Evolutionary conservation across 2,888 invertebrate species (phyloP).

Genomic region (Troides helena): DNA sequence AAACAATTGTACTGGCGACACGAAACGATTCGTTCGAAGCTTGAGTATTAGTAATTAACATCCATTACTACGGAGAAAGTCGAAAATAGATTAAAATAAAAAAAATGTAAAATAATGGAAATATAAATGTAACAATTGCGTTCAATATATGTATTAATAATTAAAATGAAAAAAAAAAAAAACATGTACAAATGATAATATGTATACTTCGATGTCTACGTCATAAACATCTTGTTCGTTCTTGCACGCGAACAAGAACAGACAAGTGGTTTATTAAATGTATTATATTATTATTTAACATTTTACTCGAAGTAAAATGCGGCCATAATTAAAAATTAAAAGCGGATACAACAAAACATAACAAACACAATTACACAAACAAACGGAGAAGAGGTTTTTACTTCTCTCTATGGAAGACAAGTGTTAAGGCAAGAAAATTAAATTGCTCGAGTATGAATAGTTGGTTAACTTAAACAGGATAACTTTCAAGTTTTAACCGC

Average conservation of each 20-base stretch:
- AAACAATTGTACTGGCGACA: slow-evolving; percentile 40
- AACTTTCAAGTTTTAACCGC: neutral
- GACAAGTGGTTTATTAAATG: slow-evolving; percentile 40
- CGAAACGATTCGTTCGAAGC: slow-evolving; percentile 43
- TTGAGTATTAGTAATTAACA: slow-evolving; percentile 52
- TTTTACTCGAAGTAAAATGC: slow-evolving; percentile 30
- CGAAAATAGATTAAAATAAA: too few relatives aligned
- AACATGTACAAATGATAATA: too few relatives aligned
- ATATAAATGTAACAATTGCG: too few relatives aligned
- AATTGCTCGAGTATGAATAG: neutral
- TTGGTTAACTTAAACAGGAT: neutral
- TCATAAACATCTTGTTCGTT: slow-evolving; percentile 38
- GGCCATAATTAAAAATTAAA: slow-evolving; percentile 13
- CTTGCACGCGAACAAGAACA: slow-evolving; percentile 50
- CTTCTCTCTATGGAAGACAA: neutral
- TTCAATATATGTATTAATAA: too few relatives aligned
- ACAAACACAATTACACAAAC: neutral
- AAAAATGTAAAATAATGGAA: too few relatives aligned
- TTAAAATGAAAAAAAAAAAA: too few relatives aligned
- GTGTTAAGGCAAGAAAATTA: neutral
- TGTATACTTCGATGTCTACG: neutral
- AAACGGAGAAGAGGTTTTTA: neutral
- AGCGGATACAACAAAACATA: too few relatives aligned
- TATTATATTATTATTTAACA: slow-evolving; percentile 9
- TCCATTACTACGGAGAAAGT: slow-evolving; percentile 17